A percentile compares a stretch with the other conserved stretches of the same genome.
These are phyloP conservation scores for Papilio aristodemus DNA, from an alignment of 1,140 invertebrate species.

Conservation along the genomic window DNA sequence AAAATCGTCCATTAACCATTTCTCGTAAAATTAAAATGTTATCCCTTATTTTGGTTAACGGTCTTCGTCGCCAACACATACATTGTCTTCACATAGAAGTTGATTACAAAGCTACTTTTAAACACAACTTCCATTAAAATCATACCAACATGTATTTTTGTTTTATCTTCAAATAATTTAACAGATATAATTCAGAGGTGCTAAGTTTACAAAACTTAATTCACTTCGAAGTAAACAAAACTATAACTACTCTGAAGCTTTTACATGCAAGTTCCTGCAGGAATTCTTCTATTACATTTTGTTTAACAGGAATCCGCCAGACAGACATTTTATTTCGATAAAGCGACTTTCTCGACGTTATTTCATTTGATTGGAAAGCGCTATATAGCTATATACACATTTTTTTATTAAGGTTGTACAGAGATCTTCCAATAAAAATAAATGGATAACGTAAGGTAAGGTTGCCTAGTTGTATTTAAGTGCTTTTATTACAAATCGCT, in stretches of 20 bases:
- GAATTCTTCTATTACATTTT: slow-evolving; percentile 25
- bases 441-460: neutral
- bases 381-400: slow-evolving; percentile 19
- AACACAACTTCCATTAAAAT: too few species aligned
- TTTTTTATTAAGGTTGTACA: slow-evolving; percentile 25
- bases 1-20: too few species aligned
- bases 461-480: neutral
- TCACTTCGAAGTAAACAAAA: neutral
- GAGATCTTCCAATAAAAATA: slow-evolving; percentile 19
- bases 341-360: slow-evolving; percentile 22
- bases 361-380: slow-evolving; percentile 19
- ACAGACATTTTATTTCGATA: slow-evolving; percentile 28
- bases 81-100: too few species aligned
- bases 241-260: neutral
- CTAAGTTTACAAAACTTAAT: neutral
- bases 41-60: too few species aligned
- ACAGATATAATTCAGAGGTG: too few species aligned
- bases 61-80: too few species aligned
- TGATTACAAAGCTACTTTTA: too few species aligned
- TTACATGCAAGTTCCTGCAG: slow-evolving; percentile 4
- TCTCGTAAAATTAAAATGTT: too few species aligned
- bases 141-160: too few species aligned
- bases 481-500: too few species aligned
- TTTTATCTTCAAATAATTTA: too few species aligned
- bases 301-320: slow-evolving; percentile 21